Evolutionary conservation across 1,140 invertebrate genomes (phyloP).

Genomic region (Eubasilissa regina): DNA sequence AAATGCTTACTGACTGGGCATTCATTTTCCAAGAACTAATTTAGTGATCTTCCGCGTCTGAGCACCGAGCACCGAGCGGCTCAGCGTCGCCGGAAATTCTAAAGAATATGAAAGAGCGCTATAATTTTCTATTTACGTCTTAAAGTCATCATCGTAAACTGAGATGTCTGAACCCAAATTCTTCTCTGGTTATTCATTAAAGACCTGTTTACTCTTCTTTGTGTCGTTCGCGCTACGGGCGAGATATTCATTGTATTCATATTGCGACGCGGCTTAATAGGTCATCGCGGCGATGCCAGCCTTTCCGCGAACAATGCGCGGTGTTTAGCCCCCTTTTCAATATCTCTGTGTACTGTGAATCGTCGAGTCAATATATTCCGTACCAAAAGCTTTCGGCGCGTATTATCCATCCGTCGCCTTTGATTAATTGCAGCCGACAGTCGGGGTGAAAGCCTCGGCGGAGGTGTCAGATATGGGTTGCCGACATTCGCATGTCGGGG

Average conservation of each 20-base stretch:
- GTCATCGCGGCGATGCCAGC: not conserved
- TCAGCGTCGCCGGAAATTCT: conserved; percentile 11
- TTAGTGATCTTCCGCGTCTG: not conserved
- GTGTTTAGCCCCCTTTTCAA: conserved; percentile 3
- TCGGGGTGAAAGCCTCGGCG: conserved; percentile 19
- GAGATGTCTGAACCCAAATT: not conserved
- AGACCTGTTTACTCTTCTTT: not conserved
- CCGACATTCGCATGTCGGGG: conserved; percentile 24
- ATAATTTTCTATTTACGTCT: conserved; percentile 17
- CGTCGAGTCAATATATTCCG: conserved; percentile 50
- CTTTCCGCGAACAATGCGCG: not conserved
- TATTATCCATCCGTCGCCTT: conserved; percentile 53
- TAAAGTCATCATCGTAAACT: not conserved
- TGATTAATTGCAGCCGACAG: conserved; percentile 53
- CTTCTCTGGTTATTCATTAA: not conserved
- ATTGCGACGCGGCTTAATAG: not conserved
- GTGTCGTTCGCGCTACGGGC: not conserved
- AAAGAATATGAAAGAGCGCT: not conserved
- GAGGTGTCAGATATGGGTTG: conserved; percentile 10
- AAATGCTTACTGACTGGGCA: not conserved
- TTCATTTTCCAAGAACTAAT: conserved; percentile 14
- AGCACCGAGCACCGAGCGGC: not conserved
- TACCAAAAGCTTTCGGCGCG: conserved; percentile 57
- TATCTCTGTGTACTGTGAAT: conserved; percentile 14
- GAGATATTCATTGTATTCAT: not conserved